Evolutionary conservation across 2,888 invertebrate species (phyloP).

Genomic region (Zelleria hepariella): DNA sequence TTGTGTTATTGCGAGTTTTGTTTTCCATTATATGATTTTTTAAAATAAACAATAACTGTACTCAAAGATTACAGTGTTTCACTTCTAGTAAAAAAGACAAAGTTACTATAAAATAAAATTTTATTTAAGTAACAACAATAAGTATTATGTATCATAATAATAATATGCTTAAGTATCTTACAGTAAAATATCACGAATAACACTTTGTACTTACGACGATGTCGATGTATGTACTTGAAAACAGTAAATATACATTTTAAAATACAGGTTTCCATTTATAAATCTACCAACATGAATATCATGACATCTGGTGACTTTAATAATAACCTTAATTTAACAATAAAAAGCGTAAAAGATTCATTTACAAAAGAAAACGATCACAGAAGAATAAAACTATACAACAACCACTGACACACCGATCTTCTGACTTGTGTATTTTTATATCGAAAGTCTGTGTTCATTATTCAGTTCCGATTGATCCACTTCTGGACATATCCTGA

Average conservation of each 20-base stretch:
- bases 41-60: neutral
- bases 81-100: neutral
- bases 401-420: too few species aligned
- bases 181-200: neutral
- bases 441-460: too few species aligned
- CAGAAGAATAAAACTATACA: neutral
- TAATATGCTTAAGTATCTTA: neutral
- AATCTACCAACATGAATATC: neutral
- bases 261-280: neutral
- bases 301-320: neutral
- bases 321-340: neutral
- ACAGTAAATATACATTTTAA: neutral
- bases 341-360: neutral
- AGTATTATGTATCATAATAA: too few species aligned
- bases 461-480: too few species aligned
- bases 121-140: neutral
- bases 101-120: neutral
- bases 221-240: neutral
- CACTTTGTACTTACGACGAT: neutral
- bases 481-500: too few species aligned
- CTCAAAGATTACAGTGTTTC: neutral
- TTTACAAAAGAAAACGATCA: neutral
- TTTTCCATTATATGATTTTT: neutral
- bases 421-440: too few species aligned
- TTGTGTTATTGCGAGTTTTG: neutral